Evolutionary conservation across 2,888 invertebrate genomes (phyloP), one percentile per base, ranked within the genome.

Genomic region (Oscheius sp.): DNA sequence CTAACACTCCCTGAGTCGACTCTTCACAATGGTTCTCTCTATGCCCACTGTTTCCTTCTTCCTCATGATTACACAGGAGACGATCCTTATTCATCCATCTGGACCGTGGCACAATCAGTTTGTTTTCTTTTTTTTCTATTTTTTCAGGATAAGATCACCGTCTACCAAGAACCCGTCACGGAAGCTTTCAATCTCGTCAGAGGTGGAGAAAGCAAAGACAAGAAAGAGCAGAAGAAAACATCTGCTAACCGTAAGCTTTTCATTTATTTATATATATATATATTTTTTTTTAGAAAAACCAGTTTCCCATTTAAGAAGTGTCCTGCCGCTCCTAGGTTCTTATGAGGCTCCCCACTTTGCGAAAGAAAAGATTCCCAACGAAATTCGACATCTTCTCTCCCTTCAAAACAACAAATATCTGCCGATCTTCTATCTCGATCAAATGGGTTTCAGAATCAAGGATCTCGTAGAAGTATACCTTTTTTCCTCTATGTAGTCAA

Each of bases 401-500:
- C 47, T 64, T 20, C 62, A 62, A 14, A 36, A 57, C 12, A 33
- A 45, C 24, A 59, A 68, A 45, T 93, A 93, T 85, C 87, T 94
- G 71, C 95, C 95, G 24, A 91, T 95, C 72, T 88, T 94, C 6
- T 91, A 91, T 80, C 91, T 92, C 74, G 94, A 95, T 87, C 91
- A 92, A 74, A 89, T 95, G 54, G 92, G 92, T 85, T 92, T 92
- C 63, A 90, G 94, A 51, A 88, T 92, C 32, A 90, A 90, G 75
- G 92, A 95, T 87, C 89, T 94, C 30, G 89, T 91, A 22, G 75
- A 82, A 70, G 84, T 87, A 5, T 14, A 2, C 24, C 3, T n/a
- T n/a, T 2, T 12, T 41, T 20, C 12, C 12, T 6, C 20, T 2
- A 6, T 3, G 5, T 41, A 41, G 14, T 6, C 14, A 17, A 14